These are phyloP conservation scores for Maniola hyperantus DNA, from an alignment of 2,888 invertebrate genomes.

Conservation along the genomic window DNA sequence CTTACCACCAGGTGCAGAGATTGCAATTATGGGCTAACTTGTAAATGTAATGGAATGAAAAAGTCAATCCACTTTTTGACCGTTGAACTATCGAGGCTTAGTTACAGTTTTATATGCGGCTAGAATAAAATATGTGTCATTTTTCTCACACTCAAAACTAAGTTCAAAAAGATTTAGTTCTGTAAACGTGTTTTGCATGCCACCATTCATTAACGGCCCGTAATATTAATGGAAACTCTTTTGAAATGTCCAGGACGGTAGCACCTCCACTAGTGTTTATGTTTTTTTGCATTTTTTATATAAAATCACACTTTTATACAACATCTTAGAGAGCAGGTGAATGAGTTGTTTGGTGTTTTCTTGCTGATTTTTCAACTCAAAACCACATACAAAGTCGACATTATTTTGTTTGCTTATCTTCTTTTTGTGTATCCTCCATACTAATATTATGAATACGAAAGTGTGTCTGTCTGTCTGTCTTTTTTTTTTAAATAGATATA, in stretches of 20 bases:
- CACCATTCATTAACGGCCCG: constrained; percentile 15
- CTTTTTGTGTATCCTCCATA: too few species aligned
- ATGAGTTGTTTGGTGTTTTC: not conserved
- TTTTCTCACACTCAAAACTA: constrained; percentile 4
- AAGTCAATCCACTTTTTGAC: too few species aligned
- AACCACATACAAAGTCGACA: too few species aligned
- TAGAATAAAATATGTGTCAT: not conserved
- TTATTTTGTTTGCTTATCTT: too few species aligned
- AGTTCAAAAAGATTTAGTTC: constrained; percentile 4
- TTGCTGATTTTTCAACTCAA: not conserved
- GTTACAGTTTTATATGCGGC: too few species aligned
- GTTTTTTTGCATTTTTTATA: constrained; percentile 1
- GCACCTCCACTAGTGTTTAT: constrained; percentile 4
- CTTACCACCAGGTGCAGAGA: too few species aligned
- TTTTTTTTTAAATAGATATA: too few species aligned
- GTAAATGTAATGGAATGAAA: too few species aligned
- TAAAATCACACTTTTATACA: not conserved
- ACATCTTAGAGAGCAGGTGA: not conserved
- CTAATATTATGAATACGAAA: too few species aligned
- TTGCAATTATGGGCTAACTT: too few species aligned
- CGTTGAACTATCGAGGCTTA: too few species aligned
- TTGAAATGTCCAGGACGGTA: constrained; percentile 20
- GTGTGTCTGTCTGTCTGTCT: too few species aligned
- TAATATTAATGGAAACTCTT: constrained; percentile 18
- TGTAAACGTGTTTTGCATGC: constrained; percentile 5